Evolutionary conservation across 2,797 vertebrate genomes (phyloP).

Genomic region (Miichthys miiuy): DNA sequence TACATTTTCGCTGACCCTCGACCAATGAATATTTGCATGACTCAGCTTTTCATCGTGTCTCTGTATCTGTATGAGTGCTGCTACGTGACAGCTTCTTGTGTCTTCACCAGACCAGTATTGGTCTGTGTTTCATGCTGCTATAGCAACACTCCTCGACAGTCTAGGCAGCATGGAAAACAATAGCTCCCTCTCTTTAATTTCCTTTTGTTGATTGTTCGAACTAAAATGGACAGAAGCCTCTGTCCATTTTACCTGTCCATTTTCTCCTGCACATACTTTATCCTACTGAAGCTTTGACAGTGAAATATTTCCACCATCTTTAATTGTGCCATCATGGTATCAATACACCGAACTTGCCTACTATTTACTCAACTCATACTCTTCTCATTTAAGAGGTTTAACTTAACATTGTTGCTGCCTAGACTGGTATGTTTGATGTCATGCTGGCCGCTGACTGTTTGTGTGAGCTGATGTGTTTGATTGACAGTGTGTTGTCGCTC

Average conservation of each 20-base stretch:
- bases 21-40: slow-evolving; percentile 46
- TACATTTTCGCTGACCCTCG: slow-evolving; percentile 5
- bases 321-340: background rate
- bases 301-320: background rate
- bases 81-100: slow-evolving; percentile 25
- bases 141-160: slow-evolving; percentile 52
- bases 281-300: slow-evolving; percentile 12
- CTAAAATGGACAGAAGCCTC: background rate
- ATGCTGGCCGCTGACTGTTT: slow-evolving; percentile 48
- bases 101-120: slow-evolving; percentile 27
- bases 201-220: background rate
- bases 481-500: slow-evolving; percentile 46
- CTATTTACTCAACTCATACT: background rate
- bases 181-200: background rate
- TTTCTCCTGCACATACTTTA: background rate
- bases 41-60: slow-evolving; percentile 33
- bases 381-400: background rate
- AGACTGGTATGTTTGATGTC: slow-evolving; percentile 62
- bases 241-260: background rate
- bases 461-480: slow-evolving; percentile 55
- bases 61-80: slow-evolving; percentile 38
- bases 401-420: slow-evolving; percentile 43
- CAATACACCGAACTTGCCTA: background rate
- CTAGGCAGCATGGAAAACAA: slow-evolving; percentile 59
- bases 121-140: slow-evolving; percentile 51